These are phyloP conservation scores for Heliconius eleuchia DNA, from an alignment of 1,140 invertebrate species.

Conservation along the genomic window DNA sequence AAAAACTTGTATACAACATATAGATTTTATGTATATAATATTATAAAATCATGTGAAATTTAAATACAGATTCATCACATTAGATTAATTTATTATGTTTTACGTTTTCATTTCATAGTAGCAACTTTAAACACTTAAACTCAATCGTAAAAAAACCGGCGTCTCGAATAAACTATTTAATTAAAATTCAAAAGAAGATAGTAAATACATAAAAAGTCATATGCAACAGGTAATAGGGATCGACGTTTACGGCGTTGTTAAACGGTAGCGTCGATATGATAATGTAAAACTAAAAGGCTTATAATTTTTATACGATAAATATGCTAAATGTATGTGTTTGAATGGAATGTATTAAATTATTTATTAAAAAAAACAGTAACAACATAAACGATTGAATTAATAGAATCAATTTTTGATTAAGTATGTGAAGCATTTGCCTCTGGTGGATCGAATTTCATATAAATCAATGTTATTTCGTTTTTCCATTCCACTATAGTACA, in stretches of 20 bases:
- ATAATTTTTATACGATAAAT: background rate
- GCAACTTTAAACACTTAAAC: background rate
- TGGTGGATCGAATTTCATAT: background rate
- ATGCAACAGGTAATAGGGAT: background rate
- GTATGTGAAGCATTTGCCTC: background rate
- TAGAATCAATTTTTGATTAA: background rate
- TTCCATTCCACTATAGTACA: background rate
- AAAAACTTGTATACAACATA: too few species aligned
- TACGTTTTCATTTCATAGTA: background rate
- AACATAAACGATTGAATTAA: background rate
- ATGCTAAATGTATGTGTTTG: background rate
- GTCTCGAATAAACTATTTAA: background rate
- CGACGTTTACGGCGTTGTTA: background rate
- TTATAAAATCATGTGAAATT: too few species aligned
- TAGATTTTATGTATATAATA: too few species aligned
- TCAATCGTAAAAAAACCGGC: background rate
- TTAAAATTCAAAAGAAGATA: background rate
- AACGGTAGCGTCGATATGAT: slow-evolving; percentile 1
- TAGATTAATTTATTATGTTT: background rate
- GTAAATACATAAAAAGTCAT: background rate
- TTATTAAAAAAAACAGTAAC: background rate
- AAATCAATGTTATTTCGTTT: background rate
- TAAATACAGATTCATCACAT: too few species aligned
- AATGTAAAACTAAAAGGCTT: background rate
- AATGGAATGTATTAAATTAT: background rate